These are phyloP conservation scores for Nemotelus pantherinus DNA, from an alignment of 2,888 invertebrate species.

Conservation along the genomic window DNA sequence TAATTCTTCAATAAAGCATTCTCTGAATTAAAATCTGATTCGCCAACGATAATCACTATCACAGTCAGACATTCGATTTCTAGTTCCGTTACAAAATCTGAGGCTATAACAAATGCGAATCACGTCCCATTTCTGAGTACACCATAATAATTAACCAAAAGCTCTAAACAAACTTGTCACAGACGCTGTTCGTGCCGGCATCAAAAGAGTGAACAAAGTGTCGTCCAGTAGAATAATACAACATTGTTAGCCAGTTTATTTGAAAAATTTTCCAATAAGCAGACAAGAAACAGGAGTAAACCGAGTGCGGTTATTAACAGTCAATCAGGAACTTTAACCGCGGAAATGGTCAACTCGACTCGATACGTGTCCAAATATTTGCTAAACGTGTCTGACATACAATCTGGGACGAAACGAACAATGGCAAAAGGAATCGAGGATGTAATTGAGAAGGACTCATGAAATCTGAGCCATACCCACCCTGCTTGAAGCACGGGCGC, in stretches of 20 bases:
- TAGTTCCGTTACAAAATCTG: background rate
- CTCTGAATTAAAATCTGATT: too few species aligned
- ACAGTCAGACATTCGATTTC: background rate
- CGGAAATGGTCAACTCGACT: conserved; percentile 50
- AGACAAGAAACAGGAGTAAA: conserved; percentile 11
- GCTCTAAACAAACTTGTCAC: background rate
- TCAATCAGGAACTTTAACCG: conserved; percentile 55
- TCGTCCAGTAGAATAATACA: background rate
- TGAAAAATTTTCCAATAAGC: background rate
- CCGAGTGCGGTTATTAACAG: conserved; percentile 50
- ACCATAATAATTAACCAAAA: background rate
- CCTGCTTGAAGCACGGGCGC: background rate
- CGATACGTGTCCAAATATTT: conserved; percentile 62
- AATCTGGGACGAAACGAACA: conserved; percentile 36
- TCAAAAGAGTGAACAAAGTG: background rate
- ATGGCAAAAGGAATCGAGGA: conserved; percentile 42
- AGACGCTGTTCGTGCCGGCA: conserved; percentile 13
- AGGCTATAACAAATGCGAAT: too few species aligned
- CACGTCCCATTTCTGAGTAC: too few species aligned
- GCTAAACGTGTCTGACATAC: conserved; percentile 63
- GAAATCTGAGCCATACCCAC: conserved; percentile 20
- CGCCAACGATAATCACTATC: background rate
- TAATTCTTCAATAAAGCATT: too few species aligned
- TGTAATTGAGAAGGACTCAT: conserved; percentile 48
- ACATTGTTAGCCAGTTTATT: conserved; percentile 13